Evolutionary conservation across 2,888 invertebrate genomes (phyloP), one percentile per base, ranked within the genome.

Genomic region (Oligia latruncula): DNA sequence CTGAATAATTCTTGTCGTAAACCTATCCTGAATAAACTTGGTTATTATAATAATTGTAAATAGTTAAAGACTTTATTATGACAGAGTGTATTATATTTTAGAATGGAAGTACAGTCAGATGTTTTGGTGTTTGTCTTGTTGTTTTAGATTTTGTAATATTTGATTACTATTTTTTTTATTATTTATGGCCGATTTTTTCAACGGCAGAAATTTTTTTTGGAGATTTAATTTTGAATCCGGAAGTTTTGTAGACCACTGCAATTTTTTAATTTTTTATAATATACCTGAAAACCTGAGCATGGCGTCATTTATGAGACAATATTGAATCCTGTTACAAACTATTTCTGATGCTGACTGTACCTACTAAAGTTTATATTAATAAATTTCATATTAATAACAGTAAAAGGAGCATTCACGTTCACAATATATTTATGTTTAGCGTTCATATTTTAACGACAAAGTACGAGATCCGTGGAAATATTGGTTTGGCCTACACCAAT

Each of bases 1-100:
- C 60, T 60, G 46, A 86, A 87, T 74, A 65, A 62, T 43, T 76
- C 40, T 67, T 9, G 64, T 29, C 49, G 13, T 79, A 64, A 74
- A 72, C 29, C 4, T 43, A 70, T 65, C n/a, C 58, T 71, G 64
- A 85, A 81, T 81, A 52, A 71, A 67, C 66, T 46, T 40, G 13
- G 55, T 62, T 58, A 65, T 74, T 84, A 79, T 43, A 58, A 67
- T 84, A 55, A 78, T 74, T 65, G 17, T 68, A 71, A 74, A 81
- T 52, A 23, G 15, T 64, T 29, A 11, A 71, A 67, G 64, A 67
- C 43, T 65, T 62, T 78, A 78, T 43, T 84, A 55, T 49, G 67
- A 68, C 23, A 2, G 13, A 67, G 23, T 79, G 13, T 80, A 58
- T 58, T 60, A 23, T 35, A 68, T 72, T 43, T 84, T 84, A 73